A percentile compares a stretch with the other conserved stretches of the same genome.
These are phyloP conservation scores for Patella caerulea DNA, from an alignment of 2,888 invertebrate species.

Conservation along the genomic window DNA sequence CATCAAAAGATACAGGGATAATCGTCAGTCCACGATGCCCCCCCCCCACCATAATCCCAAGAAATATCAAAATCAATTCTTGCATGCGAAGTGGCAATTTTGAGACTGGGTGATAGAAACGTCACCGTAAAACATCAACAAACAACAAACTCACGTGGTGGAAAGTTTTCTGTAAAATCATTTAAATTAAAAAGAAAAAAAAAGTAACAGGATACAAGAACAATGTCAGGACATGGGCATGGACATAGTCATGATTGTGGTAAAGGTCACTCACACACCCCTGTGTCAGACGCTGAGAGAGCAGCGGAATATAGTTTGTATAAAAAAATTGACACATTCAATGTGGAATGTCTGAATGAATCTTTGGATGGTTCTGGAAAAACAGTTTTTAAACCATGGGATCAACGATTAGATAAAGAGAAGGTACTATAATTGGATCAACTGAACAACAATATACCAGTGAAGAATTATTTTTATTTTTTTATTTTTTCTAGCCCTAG, in stretches of 20 bases:
- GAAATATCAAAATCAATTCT: too few relatives aligned
- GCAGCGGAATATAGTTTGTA: slow-evolving; percentile 88
- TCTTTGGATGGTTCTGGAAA: slow-evolving; percentile 87
- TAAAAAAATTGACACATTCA: slow-evolving; percentile 88
- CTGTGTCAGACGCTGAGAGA: slow-evolving; percentile 74
- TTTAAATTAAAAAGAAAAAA: too few relatives aligned
- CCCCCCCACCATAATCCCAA: too few relatives aligned
- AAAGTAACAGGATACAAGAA: not conserved
- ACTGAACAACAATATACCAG: not conserved
- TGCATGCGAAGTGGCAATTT: too few relatives aligned
- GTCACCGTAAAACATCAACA: too few relatives aligned
- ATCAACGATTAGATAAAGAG: slow-evolving; percentile 83
- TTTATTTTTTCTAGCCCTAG: not conserved
- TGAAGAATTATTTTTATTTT: not conserved
- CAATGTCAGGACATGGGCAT: slow-evolving; percentile 53
- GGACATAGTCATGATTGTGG: slow-evolving; percentile 56
- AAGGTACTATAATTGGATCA: slow-evolving; percentile 75
- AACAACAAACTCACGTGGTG: too few relatives aligned
- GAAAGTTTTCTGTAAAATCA: too few relatives aligned
- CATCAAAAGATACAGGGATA: too few relatives aligned
- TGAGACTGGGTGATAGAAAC: too few relatives aligned
- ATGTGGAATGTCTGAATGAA: slow-evolving; percentile 93
- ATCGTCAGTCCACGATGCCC: too few relatives aligned
- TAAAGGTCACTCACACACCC: slow-evolving; percentile 46
- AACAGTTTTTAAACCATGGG: slow-evolving; percentile 92